Conservation (phyloP, 2,113 vertebrate genomes). For the Microcebus griseorufus region DNA sequence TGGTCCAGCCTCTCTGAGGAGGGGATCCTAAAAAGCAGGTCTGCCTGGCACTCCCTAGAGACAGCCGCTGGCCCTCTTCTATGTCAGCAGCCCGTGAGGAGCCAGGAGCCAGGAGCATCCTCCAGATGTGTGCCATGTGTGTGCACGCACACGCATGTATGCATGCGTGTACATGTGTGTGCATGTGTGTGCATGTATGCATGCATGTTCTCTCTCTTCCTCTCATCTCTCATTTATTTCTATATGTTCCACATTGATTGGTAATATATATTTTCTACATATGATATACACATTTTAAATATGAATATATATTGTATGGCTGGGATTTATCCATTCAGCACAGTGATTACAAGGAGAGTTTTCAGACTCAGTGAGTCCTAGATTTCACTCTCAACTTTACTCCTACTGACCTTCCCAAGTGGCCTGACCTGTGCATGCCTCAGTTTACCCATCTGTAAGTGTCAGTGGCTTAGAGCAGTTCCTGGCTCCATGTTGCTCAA, state of each 20-base stretch:
- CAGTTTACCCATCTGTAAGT: neutral
- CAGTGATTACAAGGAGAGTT: neutral
- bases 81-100: neutral
- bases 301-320: accelerated
- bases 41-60: neutral
- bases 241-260: neutral
- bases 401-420: neutral
- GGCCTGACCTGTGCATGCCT: neutral
- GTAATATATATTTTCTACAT: neutral
- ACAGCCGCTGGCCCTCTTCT: neutral
- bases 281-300: accelerated
- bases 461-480: neutral
- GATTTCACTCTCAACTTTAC: neutral
- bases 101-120: neutral
- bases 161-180: neutral
- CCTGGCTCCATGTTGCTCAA: neutral
- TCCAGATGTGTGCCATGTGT: accelerated
- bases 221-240: neutral
- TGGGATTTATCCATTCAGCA: neutral
- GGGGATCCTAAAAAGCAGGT: neutral
- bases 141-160: too few relatives aligned
- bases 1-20: neutral
- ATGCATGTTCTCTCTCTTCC: neutral
- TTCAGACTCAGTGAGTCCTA: neutral
- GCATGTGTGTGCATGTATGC: too few relatives aligned